Evolutionary conservation across 2,888 invertebrate species (phyloP), one percentile per base, ranked within the genome.

Genomic region (Acrocyrtus sp.): DNA sequence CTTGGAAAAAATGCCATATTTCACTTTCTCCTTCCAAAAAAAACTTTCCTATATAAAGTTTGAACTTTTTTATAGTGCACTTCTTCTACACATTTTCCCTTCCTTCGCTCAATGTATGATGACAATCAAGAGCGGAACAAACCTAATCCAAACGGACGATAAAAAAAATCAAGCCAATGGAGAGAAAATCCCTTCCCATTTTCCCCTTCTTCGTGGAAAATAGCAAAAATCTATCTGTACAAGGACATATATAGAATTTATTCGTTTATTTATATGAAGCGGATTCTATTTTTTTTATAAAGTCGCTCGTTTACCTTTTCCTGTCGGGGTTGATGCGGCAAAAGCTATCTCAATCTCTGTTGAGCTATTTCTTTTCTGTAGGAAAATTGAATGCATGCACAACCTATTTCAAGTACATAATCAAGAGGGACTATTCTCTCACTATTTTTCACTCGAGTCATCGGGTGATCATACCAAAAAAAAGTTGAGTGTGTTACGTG

Each of bases 71-170:
- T 12, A 34, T 34, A 8, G 12, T 34, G 34, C 34, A 34, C 34
- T 12, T 34, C 12, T 34, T 34, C 12, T 34, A 5, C 34, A 34
- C 34, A n/a, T n/a, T n/a, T n/a, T n/a, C n/a, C n/a, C n/a, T n/a
- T n/a, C n/a, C n/a, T n/a, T n/a, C n/a, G n/a, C n/a, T n/a, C n/a
- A n/a, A n/a, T n/a, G n/a, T n/a, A n/a, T n/a, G n/a, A 68, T 61
- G 69, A 69, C 69, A 69, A 69, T 69, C 69, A 69, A 62, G 47
- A 69, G 24, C 69, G 62, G 69, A 69, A 69, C 69, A 69, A 62
- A 62, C 47, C 69, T 69, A 69, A 69, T 69, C 69, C 69, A 69
- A 69, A 69, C 69, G 69, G 69, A 69, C 69, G 56, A 69, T 69
- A 69, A 69, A n/a, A n/a, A n/a, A 69, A 69, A 69, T 69, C 69